A percentile compares a stretch with the other conserved stretches of the same genome.
These are phyloP conservation scores for Paramormyrops hopkinsi DNA, from an alignment of 2,797 vertebrate genomes.

Conservation along the genomic window DNA sequence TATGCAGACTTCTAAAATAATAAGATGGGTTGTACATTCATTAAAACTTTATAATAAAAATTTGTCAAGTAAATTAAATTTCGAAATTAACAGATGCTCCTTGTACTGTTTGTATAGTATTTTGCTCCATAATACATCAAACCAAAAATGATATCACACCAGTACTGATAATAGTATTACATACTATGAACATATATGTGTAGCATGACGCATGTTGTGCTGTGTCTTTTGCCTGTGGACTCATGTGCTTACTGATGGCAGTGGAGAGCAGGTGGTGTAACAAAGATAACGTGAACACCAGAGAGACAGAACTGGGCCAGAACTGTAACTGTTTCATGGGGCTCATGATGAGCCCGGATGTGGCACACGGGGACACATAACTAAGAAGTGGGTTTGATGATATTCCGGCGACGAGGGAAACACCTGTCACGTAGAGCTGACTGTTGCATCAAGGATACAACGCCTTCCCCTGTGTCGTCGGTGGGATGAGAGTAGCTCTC, in stretches of 20 bases:
- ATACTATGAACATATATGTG: neutral
- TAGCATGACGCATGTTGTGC: too few relatives aligned
- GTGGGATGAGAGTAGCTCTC: neutral
- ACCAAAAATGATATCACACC: neutral
- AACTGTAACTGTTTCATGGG: neutral
- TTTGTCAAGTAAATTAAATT: neutral
- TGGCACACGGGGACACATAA: neutral
- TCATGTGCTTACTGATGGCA: neutral
- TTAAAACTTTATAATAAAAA: neutral
- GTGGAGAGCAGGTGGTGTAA: neutral
- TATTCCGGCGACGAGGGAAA: neutral
- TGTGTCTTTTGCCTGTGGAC: neutral
- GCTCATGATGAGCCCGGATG: neutral
- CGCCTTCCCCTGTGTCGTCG: neutral
- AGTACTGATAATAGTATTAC: neutral
- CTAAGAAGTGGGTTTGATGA: neutral
- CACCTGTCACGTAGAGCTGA: neutral
- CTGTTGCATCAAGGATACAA: slow-evolving; percentile 3
- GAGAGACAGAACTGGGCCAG: neutral
- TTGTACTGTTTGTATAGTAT: neutral
- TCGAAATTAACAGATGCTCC: neutral
- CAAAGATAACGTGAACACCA: neutral
- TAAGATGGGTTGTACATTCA: neutral
- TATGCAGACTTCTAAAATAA: neutral
- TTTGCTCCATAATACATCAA: neutral